phyloP scores from a whole-genome alignment of 2,113 vertebrate genomes.

The Melanotaenia duboulayi region DNA sequence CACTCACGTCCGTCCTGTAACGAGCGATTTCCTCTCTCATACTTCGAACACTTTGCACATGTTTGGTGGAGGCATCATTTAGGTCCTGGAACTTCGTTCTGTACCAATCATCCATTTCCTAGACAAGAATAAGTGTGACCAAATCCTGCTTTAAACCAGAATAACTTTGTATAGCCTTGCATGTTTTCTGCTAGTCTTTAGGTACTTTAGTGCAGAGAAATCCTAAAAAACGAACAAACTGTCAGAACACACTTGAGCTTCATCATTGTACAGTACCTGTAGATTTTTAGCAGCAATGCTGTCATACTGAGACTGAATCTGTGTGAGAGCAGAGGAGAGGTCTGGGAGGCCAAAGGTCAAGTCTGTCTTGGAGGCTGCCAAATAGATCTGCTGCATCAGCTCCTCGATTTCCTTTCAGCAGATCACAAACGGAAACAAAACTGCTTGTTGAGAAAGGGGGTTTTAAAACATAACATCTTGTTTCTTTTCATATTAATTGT shows the following conservation, averaged over 20 bases:
- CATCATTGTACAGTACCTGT: conserved; percentile 76
- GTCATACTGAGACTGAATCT: conserved; percentile 87
- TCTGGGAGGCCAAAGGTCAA: conserved; percentile 81
- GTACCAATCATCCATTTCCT: conserved; percentile 87
- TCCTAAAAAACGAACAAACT: not conserved
- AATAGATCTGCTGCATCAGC: conserved; percentile 83
- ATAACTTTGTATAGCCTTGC: not conserved
- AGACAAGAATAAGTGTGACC: conserved; percentile 9
- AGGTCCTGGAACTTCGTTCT: conserved; percentile 86
- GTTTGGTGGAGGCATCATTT: conserved; percentile 81
- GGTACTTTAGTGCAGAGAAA: too few relatives aligned
- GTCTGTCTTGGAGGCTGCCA: conserved; percentile 65
- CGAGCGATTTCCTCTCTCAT: conserved; percentile 79
- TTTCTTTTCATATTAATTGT: too few relatives aligned
- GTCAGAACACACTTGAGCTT: not conserved
- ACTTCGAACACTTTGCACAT: conserved; percentile 79
- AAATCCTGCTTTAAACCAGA: not conserved
- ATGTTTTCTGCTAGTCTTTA: not conserved
- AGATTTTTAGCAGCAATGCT: conserved; percentile 88
- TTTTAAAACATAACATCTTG: not conserved
- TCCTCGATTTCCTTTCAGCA: conserved; percentile 80
- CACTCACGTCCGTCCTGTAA: conserved; percentile 86
- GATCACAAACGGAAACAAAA: conserved; percentile 33
- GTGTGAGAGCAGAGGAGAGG: conserved; percentile 85
- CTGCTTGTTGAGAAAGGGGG: not conserved